A percentile compares a stretch with the other conserved stretches of the same genome.
Evolutionary conservation across 2,888 invertebrate species (phyloP).

Genomic region (Shargacucullia verbasci): DNA sequence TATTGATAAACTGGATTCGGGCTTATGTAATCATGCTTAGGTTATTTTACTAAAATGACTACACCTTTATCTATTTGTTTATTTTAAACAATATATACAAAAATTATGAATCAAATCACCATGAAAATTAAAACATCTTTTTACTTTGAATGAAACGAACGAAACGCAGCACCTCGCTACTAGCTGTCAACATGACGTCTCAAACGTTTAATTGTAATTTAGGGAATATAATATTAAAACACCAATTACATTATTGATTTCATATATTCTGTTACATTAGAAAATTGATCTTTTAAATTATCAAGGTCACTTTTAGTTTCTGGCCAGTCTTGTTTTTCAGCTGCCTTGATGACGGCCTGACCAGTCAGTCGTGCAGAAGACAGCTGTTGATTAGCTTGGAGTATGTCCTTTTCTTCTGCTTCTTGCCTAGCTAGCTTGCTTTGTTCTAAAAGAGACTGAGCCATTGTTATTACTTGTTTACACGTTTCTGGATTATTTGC

Average conservation of each 20-base stretch:
- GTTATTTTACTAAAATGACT: too few species aligned
- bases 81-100: too few species aligned
- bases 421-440: conserved; percentile 87
- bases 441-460: conserved; percentile 88
- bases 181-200: background rate
- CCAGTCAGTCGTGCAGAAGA: conserved; percentile 89
- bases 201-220: too few species aligned
- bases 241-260: conserved; percentile 75
- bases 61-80: too few species aligned
- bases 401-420: conserved; percentile 81
- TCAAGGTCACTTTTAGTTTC: conserved; percentile 73
- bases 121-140: too few species aligned
- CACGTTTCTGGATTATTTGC: conserved; percentile 89
- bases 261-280: conserved; percentile 80
- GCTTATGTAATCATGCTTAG: too few species aligned
- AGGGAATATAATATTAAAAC: conserved; percentile 55
- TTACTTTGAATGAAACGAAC: too few species aligned
- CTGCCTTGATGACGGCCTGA: conserved; percentile 87
- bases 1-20: background rate
- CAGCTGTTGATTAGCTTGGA: conserved; percentile 87
- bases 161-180: background rate
- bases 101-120: too few species aligned
- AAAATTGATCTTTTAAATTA: conserved; percentile 70
- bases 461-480: conserved; percentile 90
- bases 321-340: conserved; percentile 82